These are phyloP conservation scores for Mythimna ferrago DNA, from an alignment of 2,888 invertebrate genomes.

Conservation along the genomic window DNA sequence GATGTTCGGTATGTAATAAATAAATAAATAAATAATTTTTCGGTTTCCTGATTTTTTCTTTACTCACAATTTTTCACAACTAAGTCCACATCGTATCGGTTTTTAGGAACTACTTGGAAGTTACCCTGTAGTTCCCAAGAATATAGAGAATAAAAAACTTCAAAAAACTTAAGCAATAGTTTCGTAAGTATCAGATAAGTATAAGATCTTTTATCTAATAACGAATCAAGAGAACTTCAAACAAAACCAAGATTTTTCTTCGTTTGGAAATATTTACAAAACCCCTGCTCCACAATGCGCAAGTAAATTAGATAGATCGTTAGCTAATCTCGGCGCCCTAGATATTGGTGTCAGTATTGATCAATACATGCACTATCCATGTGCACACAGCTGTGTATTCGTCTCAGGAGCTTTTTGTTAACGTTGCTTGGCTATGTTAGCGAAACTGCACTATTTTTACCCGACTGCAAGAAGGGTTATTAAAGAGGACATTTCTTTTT, in stretches of 20 bases:
- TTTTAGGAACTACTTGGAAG: no score
- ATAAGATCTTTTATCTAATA: slow-evolving; percentile 1
- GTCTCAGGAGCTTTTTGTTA: slow-evolving; percentile 34
- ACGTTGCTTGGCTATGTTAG: neutral
- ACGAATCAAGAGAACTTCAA: slow-evolving; percentile 1
- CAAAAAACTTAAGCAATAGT: no score
- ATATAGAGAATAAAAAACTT: no score
- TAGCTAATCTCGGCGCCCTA: slow-evolving; percentile 56
- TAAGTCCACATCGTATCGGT: no score
- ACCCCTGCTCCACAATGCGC: slow-evolving; percentile 21
- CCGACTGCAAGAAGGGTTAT: no score
- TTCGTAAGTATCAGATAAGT: neutral
- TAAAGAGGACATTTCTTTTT: neutral
- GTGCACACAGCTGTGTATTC: slow-evolving; percentile 26
- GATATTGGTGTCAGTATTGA: slow-evolving; percentile 52
- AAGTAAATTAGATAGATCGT: slow-evolving; percentile 45
- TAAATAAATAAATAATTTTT: no score
- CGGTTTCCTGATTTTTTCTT: no score
- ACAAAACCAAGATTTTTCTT: slow-evolving; percentile 2
- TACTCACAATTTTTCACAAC: no score
- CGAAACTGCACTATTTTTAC: slow-evolving; percentile 16
- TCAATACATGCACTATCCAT: slow-evolving; percentile 44
- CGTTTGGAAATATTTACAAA: slow-evolving; percentile 34
- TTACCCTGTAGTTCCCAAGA: no score
- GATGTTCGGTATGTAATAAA: no score